Conservation (phyloP, 2,888 invertebrate species). For the Euphydryas editha region DNA sequence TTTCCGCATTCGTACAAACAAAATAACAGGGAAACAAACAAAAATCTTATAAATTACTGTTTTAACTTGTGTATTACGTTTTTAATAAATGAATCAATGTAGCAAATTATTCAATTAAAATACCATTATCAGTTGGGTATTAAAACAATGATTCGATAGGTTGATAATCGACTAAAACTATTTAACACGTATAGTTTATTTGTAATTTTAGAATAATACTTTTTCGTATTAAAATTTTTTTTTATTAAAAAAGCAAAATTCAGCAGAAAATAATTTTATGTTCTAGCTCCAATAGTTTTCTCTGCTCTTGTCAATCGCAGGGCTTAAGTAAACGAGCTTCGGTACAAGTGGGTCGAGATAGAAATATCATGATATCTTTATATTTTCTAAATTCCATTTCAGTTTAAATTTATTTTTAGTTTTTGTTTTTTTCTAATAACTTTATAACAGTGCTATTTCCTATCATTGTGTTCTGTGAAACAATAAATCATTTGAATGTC, state of each 20-base stretch:
- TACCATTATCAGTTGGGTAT: too few relatives aligned
- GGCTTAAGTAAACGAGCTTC: constrained; percentile 31
- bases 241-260: too few relatives aligned
- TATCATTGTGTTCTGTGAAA: neutral
- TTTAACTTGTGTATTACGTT: too few relatives aligned
- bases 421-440: neutral
- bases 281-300: constrained; percentile 24
- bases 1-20: too few relatives aligned
- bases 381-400: constrained; percentile 27
- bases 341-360: constrained; percentile 23
- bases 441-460: neutral
- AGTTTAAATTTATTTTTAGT: constrained; percentile 4
- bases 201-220: too few relatives aligned
- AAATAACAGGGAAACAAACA: too few relatives aligned
- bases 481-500: neutral
- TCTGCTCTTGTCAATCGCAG: constrained; percentile 38
- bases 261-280: constrained; percentile 13
- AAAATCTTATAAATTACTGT: too few relatives aligned
- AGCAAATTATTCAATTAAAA: too few relatives aligned
- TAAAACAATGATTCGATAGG: neutral
- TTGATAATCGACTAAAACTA: neutral
- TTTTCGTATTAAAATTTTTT: neutral
- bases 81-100: too few relatives aligned
- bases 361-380: constrained; percentile 22
- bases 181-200: too few relatives aligned